These are phyloP conservation scores for Chunga burmeisteri DNA, from an alignment of 2,113 vertebrate species.

Conservation along the genomic window DNA sequence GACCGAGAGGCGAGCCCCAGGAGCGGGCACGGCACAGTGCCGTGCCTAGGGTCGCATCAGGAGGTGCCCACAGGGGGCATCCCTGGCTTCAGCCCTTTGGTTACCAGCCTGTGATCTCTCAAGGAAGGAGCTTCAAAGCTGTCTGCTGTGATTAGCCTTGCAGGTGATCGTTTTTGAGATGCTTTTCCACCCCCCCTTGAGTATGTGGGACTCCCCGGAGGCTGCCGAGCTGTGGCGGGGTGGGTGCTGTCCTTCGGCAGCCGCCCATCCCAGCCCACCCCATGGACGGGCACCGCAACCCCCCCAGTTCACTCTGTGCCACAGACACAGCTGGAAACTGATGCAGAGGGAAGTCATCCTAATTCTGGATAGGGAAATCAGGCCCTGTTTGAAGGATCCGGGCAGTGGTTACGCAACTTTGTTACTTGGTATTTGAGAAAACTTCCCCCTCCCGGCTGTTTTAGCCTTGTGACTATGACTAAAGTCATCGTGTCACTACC, in stretches of 20 bases:
- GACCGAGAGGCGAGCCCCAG: not conserved
- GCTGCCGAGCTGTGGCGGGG: not conserved
- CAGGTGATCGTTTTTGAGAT: not conserved
- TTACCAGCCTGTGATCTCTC: not conserved
- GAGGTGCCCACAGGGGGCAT: not conserved
- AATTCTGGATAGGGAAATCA: not conserved
- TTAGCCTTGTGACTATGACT: conserved; percentile 56
- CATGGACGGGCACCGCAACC: rapidly evolving
- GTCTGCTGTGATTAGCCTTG: not conserved
- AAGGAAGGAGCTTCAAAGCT: not conserved
- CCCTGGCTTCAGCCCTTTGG: not conserved
- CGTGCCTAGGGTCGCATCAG: rapidly evolving
- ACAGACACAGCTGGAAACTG: not conserved
- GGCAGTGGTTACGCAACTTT: conserved; percentile 4
- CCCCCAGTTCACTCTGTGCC: rapidly evolving
- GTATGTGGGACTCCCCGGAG: rapidly evolving
- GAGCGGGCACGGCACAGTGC: not conserved
- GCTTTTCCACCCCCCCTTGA: not conserved
- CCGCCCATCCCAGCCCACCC: not conserved
- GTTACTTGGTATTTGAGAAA: conserved; percentile 13
- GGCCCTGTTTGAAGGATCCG: not conserved
- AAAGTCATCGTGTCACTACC: not conserved
- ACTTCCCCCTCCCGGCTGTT: not conserved
- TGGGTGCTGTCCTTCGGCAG: not conserved
- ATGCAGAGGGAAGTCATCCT: not conserved